Conservation (phyloP, 2,797 vertebrate species). For the Melanotaenia parkinsoni region DNA sequence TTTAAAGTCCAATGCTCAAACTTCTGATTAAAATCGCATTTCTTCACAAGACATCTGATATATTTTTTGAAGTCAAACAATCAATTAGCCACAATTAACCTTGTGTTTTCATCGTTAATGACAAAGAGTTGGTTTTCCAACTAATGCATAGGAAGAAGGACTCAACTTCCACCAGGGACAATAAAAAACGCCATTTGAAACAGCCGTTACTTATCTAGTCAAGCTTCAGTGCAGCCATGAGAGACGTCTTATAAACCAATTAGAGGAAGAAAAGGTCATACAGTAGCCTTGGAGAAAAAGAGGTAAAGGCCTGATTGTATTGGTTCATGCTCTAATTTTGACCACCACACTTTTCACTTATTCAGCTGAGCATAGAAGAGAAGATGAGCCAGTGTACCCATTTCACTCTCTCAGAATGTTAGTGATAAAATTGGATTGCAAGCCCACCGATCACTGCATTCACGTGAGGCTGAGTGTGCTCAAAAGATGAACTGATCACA, state of each 20-base stretch:
- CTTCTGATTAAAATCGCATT: background rate
- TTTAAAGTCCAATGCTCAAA: background rate
- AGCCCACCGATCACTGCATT: slow-evolving; percentile 20
- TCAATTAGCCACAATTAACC: slow-evolving; percentile 36
- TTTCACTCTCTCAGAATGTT: slow-evolving; percentile 25
- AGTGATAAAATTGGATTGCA: slow-evolving; percentile 41
- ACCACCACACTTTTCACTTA: slow-evolving; percentile 68
- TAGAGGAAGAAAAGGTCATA: slow-evolving; percentile 76
- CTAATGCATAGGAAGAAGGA: slow-evolving; percentile 41
- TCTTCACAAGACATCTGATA: slow-evolving; percentile 20
- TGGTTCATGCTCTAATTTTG: slow-evolving; percentile 76
- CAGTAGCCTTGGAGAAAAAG: slow-evolving; percentile 58
- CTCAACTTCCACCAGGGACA: slow-evolving; percentile 26
- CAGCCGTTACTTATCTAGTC: slow-evolving; percentile 61
- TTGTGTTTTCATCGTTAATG: background rate
- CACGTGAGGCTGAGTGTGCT: slow-evolving; percentile 27
- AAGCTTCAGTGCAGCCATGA: slow-evolving; percentile 61
- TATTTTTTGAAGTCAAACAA: slow-evolving; percentile 22
- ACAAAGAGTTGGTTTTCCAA: slow-evolving; percentile 9
- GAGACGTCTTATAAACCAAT: slow-evolving; percentile 77
- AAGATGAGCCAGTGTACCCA: slow-evolving; percentile 35
- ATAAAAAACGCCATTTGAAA: slow-evolving; percentile 45
- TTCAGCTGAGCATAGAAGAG: slow-evolving; percentile 61
- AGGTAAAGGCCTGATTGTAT: slow-evolving; percentile 76
- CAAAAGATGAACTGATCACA: slow-evolving; percentile 55